Evolutionary conservation across 2,797 vertebrate genomes (phyloP).

Genomic region (Loriculus beryllinus): DNA sequence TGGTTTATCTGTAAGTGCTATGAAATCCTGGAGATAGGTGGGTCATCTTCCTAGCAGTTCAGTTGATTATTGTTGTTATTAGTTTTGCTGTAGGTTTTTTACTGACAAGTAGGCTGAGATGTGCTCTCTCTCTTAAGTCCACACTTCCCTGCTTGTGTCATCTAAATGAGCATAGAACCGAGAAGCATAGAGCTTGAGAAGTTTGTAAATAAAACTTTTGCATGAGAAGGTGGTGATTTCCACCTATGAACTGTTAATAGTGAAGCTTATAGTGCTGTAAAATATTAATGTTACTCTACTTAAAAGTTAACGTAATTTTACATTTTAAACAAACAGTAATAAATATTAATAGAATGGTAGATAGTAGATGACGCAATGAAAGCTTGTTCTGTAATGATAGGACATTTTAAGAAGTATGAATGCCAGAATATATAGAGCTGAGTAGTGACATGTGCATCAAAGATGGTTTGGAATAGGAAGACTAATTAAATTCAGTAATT

Average conservation of each 20-base stretch:
- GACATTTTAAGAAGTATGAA: background rate
- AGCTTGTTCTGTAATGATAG: background rate
- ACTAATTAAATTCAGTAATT: background rate
- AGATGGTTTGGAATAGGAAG: slow-evolving; percentile 37
- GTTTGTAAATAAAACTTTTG: background rate
- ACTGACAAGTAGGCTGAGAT: background rate
- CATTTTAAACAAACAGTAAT: background rate
- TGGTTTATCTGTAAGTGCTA: background rate
- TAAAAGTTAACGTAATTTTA: background rate
- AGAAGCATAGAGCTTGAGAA: background rate
- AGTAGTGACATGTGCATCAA: slow-evolving; percentile 19
- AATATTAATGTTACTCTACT: background rate
- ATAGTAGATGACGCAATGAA: background rate
- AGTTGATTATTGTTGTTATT: background rate
- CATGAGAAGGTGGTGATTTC: background rate
- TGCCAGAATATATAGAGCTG: background rate
- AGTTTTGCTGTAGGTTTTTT: background rate
- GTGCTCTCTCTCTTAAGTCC: background rate
- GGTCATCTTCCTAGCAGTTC: background rate
- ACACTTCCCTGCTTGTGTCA: background rate
- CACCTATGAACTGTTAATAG: background rate
- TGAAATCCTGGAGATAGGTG: background rate
- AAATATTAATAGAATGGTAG: background rate
- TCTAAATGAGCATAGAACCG: background rate
- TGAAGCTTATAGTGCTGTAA: background rate